phyloP scores from a whole-genome alignment of 2,888 invertebrate species.

The Epinotia demarniana region DNA sequence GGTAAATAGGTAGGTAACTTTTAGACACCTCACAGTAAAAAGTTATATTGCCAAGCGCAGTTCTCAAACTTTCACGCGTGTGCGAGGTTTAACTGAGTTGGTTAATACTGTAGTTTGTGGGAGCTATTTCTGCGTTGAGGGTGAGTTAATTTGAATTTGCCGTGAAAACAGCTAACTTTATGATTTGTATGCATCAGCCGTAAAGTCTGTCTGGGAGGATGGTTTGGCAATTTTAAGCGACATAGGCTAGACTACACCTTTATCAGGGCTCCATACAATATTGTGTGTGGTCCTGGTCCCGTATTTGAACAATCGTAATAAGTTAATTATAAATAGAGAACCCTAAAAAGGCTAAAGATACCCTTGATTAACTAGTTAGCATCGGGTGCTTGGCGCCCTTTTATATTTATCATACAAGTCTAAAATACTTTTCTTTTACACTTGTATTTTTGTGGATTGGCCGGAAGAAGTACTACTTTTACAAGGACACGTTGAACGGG shows the following conservation, averaged over 20 bases:
- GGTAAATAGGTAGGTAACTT: neutral
- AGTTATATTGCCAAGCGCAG: conserved; percentile 22
- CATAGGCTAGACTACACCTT: too few species aligned
- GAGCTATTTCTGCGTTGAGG: conserved; percentile 19
- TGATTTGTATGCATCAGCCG: conserved; percentile 37
- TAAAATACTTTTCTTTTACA: too few species aligned
- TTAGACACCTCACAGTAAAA: conserved; percentile 3
- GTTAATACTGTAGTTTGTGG: conserved; percentile 14
- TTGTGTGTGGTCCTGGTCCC: neutral
- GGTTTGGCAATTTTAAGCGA: conserved; percentile 16
- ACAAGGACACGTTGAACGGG: too few species aligned
- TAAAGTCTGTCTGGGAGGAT: conserved; percentile 29
- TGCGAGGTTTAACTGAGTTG: conserved; percentile 18
- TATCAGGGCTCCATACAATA: neutral
- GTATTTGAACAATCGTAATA: neutral
- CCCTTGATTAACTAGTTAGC: too few species aligned
- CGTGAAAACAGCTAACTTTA: conserved; percentile 25
- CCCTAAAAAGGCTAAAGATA: too few species aligned
- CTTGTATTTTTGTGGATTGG: too few species aligned
- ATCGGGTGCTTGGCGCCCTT: too few species aligned
- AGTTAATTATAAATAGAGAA: too few species aligned
- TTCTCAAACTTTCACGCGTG: conserved; percentile 22
- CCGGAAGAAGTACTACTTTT: too few species aligned
- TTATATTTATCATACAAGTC: too few species aligned
- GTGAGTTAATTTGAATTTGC: conserved; percentile 24